Evolutionary conservation across 2,797 vertebrate species (phyloP).

Genomic region (Enteromius argenteus): DNA sequence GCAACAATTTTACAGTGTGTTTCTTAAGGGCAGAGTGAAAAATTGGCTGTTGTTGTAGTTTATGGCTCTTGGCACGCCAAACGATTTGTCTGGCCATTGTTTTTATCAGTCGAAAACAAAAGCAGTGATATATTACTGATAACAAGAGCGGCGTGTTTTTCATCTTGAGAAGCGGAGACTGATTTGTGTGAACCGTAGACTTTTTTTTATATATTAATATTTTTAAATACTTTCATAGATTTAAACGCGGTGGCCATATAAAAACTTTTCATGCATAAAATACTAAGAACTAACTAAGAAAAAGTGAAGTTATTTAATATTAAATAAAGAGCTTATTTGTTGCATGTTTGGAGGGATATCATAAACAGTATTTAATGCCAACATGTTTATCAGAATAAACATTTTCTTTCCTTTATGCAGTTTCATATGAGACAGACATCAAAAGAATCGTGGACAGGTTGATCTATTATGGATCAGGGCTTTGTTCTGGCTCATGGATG

Average conservation of each 20-base stretch:
- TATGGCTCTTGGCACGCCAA: constrained; percentile 68
- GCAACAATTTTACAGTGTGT: constrained; percentile 18
- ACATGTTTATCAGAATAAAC: constrained; percentile 65
- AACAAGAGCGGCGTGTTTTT: constrained; percentile 69
- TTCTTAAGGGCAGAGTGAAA: constrained; percentile 2
- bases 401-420: constrained; percentile 58
- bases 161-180: constrained; percentile 53
- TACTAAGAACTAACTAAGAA: background rate
- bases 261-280: background rate
- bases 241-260: background rate
- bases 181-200: background rate
- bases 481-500: constrained; percentile 67
- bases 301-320: background rate
- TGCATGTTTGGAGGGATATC: constrained; percentile 12
- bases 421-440: constrained; percentile 60
- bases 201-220: background rate
- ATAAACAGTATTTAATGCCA: constrained; percentile 42
- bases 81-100: constrained; percentile 63
- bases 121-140: constrained; percentile 63
- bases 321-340: background rate
- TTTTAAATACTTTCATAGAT: background rate
- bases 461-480: constrained; percentile 72
- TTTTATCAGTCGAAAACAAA: constrained; percentile 61
- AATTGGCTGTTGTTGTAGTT: constrained; percentile 60
- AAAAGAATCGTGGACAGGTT: constrained; percentile 75